Percentiles rank a stretch among this genome's conserved stretches.
These are phyloP conservation scores for Ooceraea biroi DNA, from an alignment of 1,140 invertebrate species.

Conservation along the genomic window DNA sequence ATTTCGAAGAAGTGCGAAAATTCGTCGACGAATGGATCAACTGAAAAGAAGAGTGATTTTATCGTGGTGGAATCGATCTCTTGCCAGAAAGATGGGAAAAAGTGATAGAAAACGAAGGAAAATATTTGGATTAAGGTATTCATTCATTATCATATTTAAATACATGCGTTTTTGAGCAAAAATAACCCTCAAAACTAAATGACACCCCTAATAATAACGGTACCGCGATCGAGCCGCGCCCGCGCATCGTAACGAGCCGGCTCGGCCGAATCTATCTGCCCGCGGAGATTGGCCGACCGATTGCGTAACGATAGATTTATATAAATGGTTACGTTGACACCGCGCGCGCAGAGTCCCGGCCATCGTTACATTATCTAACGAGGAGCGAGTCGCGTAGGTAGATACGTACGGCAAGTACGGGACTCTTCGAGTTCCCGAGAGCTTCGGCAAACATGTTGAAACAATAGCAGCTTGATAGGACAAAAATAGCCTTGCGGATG, in stretches of 20 bases:
- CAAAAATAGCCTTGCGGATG: background rate
- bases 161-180: no score
- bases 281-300: slow-evolving; percentile 75
- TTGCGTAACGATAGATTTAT: slow-evolving; percentile 86
- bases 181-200: slow-evolving; percentile 6
- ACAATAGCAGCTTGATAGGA: slow-evolving; percentile 10
- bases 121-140: no score
- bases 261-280: slow-evolving; percentile 78
- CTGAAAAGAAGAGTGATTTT: no score
- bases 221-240: slow-evolving; percentile 9
- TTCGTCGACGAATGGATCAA: no score
- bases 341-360: slow-evolving; percentile 73
- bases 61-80: no score
- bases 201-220: background rate
- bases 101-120: no score
- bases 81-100: no score
- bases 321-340: slow-evolving; percentile 87
- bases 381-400: slow-evolving; percentile 58
- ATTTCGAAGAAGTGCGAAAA: no score
- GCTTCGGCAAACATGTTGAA: background rate
- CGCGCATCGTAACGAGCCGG: slow-evolving; percentile 37
- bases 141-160: no score
- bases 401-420: slow-evolving; percentile 2
- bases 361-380: slow-evolving; percentile 85
- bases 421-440: background rate